These are phyloP conservation scores for Rhinoptilus africanus DNA, from an alignment of 2,113 vertebrate species.

Conservation along the genomic window DNA sequence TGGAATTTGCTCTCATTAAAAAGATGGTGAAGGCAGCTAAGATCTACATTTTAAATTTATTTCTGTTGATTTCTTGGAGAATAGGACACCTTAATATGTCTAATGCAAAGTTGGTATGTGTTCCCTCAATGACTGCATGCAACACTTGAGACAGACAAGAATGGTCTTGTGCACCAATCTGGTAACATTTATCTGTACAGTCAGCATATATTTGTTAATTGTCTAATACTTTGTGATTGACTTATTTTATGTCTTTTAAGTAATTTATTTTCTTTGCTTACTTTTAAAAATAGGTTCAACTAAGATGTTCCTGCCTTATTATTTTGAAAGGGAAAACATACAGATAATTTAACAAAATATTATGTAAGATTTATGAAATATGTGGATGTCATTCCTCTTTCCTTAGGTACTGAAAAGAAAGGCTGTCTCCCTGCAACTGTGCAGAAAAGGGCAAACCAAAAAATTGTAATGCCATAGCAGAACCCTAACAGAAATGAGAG, in stretches of 20 bases:
- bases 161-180: neutral
- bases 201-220: neutral
- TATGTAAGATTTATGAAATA: neutral
- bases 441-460: neutral
- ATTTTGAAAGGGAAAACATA: neutral
- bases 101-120: neutral
- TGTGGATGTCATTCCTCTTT: neutral
- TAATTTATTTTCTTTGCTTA: neutral
- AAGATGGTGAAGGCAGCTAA: neutral
- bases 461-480: neutral
- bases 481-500: neutral
- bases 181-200: neutral
- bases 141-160: neutral
- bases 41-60: neutral
- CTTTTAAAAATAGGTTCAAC: neutral
- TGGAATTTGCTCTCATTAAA: neutral
- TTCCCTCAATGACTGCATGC: neutral
- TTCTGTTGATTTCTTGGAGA: neutral
- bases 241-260: neutral
- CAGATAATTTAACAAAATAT: neutral
- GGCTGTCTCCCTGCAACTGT: neutral
- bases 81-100: neutral
- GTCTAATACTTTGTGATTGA: neutral
- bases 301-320: neutral
- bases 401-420: neutral